Conservation (phyloP, 2,113 vertebrate species). For the Petaurus breviceps region DNA sequence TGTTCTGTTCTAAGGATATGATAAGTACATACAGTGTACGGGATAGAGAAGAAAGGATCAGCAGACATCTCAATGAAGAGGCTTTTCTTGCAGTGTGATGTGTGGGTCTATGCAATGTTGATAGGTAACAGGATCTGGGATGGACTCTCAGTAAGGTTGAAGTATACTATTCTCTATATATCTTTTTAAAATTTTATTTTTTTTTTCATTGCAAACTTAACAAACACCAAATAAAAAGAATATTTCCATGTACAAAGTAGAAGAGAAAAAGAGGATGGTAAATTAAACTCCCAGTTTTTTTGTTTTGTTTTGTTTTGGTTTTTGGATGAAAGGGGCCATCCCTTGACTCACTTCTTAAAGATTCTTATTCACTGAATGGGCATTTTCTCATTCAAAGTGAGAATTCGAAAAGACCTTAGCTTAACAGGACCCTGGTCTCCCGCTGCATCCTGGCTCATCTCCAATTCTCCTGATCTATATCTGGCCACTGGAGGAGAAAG, state of each 20-base stretch:
- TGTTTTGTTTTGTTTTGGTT: too few species aligned
- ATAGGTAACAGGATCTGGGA: neutral
- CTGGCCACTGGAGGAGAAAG: too few species aligned
- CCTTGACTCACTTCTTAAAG: too few species aligned
- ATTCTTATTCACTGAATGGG: too few species aligned
- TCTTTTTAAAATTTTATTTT: neutral
- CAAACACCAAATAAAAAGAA: neutral
- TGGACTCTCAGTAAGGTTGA: neutral
- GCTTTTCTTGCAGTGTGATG: neutral
- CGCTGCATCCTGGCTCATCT: too few species aligned
- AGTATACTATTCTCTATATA: neutral
- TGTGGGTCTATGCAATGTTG: neutral
- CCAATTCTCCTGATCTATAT: too few species aligned
- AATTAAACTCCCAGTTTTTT: neutral
- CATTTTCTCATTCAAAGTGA: too few species aligned
- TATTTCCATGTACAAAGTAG: neutral
- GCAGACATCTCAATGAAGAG: neutral
- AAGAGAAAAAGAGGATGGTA: neutral
- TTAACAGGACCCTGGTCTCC: too few species aligned
- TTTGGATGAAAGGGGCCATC: too few species aligned
- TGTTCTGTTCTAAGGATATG: neutral
- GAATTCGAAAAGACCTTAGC: too few species aligned
- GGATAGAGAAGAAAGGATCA: neutral
- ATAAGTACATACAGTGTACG: neutral
- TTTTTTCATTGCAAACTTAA: neutral